Evolutionary conservation across 2,113 vertebrate genomes (phyloP).

Genomic region (Odocoileus virginianus): DNA sequence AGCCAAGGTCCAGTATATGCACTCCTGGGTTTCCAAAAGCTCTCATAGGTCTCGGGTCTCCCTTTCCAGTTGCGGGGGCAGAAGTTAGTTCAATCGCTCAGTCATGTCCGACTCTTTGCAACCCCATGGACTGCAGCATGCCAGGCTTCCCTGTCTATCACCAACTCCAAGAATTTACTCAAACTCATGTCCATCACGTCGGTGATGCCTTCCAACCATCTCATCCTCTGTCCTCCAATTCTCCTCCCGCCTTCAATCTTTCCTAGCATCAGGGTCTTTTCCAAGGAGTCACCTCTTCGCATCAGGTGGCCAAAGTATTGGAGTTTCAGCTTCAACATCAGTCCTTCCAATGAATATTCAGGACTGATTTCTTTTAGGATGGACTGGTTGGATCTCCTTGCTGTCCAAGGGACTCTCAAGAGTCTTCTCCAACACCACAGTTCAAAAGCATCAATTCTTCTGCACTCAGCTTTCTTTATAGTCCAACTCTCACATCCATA

Average conservation of each 20-base stretch:
- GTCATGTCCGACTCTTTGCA: neutral
- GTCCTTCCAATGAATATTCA: neutral
- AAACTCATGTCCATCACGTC: neutral
- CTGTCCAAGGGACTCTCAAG: neutral
- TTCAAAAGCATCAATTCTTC: neutral
- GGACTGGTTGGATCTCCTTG: neutral
- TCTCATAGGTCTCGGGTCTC: neutral
- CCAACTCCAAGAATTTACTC: neutral
- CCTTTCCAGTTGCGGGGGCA: neutral
- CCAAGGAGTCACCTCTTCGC: neutral
- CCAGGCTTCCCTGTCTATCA: neutral
- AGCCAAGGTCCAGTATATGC: neutral
- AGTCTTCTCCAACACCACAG: neutral
- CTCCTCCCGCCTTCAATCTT: neutral
- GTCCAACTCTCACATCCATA: neutral
- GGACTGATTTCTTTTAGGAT: neutral
- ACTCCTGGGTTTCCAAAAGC: neutral
- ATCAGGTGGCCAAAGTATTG: neutral
- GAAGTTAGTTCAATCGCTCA: neutral
- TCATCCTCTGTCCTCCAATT: neutral
- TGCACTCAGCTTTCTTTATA: neutral
- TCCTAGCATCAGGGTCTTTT: neutral
- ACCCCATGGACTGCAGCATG: neutral
- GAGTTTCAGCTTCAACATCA: neutral
- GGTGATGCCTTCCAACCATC: neutral